Base-by-base conservation (phyloP, 2,888 invertebrate genomes). In the Ptilodon capucinus region DNA sequence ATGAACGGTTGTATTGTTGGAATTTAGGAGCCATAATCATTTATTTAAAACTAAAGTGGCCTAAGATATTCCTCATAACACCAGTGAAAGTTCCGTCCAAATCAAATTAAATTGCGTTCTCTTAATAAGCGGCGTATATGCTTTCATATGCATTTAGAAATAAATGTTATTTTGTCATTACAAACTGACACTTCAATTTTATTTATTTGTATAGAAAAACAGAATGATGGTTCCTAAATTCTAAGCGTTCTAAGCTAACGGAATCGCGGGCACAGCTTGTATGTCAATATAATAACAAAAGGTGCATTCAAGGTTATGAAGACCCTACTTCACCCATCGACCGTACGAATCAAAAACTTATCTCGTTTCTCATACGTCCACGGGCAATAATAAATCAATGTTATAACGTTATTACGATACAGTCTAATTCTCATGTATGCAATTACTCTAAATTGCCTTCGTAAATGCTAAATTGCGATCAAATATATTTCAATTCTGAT, bases 381-480 rank as follows among this genome's bases (percentile, higher is more conserved):
- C 45, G 47, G 32, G 45, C 28, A 49, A 49, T 45, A 48, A 63
- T 63, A 57, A 63, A 63, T 63, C 64, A 63, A 51, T 60, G 48
- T 48, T 42, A 49, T 51, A 46, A 60, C 49, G 47, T 53, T 49
- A 57, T 51, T 53, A 46, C 52, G 44, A 45, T 45, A 39, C 49
- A 52, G 49, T 55, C 60, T 40, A 63, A 35, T 52, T 59, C 47
- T 57, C 51, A 44, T 45, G 46, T 35, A 49, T 48, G 47, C 48
- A 34, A 59, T 54, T 57, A 53, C 57, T 44, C 39, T 48, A 40
- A 40, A 54, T 51, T 63, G 57, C 54, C 60, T 54, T 47, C 48
- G 57, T 57, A 48, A 60, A 48, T 63, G 53, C 51, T 57, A 46
- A 54, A 56, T 49, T 52, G 52, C 40, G 11, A 40, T 16, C 14